Conservation (phyloP, 1,140 invertebrate genomes). For the Lucilia sericata region DNA sequence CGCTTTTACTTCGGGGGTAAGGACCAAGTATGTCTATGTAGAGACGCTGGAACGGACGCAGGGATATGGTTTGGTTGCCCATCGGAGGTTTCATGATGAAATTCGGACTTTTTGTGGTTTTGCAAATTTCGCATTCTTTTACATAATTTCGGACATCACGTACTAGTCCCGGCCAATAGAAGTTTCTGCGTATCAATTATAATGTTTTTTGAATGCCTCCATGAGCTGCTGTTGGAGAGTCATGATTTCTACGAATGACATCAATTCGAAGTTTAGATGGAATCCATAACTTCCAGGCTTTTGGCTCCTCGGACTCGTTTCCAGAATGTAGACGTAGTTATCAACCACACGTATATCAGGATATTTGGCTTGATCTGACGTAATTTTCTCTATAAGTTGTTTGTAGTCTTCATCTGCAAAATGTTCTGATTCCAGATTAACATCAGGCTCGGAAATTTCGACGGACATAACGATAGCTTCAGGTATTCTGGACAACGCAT, state of each 20-base stretch:
- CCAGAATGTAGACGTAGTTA: conserved; percentile 15
- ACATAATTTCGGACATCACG: too few species aligned
- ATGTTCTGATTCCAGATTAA: conserved; percentile 20
- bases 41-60: too few species aligned
- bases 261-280: conserved; percentile 9
- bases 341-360: conserved; percentile 23
- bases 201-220: conserved; percentile 45
- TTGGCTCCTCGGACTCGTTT: background rate
- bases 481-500: conserved; percentile 45
- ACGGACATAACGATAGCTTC: background rate
- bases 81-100: too few species aligned
- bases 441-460: background rate
- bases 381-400: background rate
- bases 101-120: too few species aligned
- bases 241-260: conserved; percentile 37
- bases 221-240: background rate
- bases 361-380: background rate
- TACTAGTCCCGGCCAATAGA: too few species aligned
- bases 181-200: too few species aligned
- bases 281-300: conserved; percentile 46
- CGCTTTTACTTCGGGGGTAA: too few species aligned
- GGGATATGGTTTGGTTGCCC: too few species aligned
- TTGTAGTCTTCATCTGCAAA: background rate
- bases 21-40: too few species aligned
- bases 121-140: too few species aligned